Percentiles rank a stretch among this genome's conserved stretches.
Evolutionary conservation across 2,888 invertebrate genomes (phyloP).

Genomic region (Aelia acuminata): DNA sequence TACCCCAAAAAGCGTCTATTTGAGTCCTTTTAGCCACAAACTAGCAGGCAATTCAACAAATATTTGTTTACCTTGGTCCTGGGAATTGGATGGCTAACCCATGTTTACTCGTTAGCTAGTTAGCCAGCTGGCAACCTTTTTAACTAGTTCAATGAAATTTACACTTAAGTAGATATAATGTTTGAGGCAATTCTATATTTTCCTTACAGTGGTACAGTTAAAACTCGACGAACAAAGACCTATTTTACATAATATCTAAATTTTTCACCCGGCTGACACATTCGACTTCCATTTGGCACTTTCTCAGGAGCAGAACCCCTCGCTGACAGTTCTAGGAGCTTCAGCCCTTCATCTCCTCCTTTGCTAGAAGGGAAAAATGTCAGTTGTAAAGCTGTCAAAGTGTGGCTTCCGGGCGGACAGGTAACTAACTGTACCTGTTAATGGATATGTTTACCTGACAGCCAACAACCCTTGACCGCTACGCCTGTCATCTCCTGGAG

Average conservation of each 20-base stretch:
- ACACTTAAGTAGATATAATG: too few relatives aligned
- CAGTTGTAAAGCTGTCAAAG: conserved; percentile 9
- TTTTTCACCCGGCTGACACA: background rate
- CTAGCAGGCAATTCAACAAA: too few relatives aligned
- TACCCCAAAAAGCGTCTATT: too few relatives aligned
- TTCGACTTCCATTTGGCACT: background rate
- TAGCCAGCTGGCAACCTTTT: too few relatives aligned
- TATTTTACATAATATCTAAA: background rate
- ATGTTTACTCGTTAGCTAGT: too few relatives aligned
- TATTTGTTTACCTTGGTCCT: too few relatives aligned
- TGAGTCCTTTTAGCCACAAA: too few relatives aligned
- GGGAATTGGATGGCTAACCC: too few relatives aligned
- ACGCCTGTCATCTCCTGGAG: background rate
- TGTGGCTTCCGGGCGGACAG: background rate
- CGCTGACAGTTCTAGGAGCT: conserved; percentile 7
- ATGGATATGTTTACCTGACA: conserved; percentile 26
- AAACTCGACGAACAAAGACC: background rate
- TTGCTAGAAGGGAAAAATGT: background rate
- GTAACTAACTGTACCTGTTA: conserved; percentile 15
- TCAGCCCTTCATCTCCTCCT: background rate
- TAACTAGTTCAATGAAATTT: too few relatives aligned
- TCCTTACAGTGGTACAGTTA: too few relatives aligned
- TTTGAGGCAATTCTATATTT: too few relatives aligned
- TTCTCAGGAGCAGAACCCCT: background rate
- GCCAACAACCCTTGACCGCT: background rate